phyloP scores from a whole-genome alignment of 2,113 vertebrate genomes.

The Anser brachyrhynchus region DNA sequence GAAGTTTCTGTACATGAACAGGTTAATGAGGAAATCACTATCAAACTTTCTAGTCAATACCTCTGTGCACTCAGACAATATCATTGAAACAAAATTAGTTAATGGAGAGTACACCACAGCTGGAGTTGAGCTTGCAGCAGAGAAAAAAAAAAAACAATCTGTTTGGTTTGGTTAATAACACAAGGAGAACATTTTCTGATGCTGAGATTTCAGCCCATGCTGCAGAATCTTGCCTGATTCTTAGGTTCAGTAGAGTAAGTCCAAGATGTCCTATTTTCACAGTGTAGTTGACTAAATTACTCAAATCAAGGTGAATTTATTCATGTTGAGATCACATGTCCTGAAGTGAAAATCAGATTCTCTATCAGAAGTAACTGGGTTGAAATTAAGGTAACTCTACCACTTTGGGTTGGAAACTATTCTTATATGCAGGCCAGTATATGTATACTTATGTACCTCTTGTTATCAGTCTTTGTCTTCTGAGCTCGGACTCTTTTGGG shows the following conservation, averaged over 20 bases:
- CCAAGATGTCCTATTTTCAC: neutral
- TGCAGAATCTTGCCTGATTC: neutral
- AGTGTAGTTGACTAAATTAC: neutral
- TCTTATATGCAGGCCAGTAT: neutral
- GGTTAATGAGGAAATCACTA: neutral
- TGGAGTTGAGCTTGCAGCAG: neutral
- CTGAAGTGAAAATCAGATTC: neutral
- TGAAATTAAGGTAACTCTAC: neutral
- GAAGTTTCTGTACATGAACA: neutral
- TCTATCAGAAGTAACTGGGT: neutral
- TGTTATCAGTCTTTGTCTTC: neutral
- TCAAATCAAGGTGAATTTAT: neutral
- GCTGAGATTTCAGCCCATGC: neutral
- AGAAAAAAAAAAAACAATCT: neutral
- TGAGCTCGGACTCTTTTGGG: neutral
- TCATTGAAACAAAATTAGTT: neutral
- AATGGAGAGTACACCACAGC: neutral
- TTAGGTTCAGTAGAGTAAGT: neutral
- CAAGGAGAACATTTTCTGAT: neutral
- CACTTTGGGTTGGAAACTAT: neutral
- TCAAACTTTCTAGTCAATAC: neutral
- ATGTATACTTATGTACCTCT: neutral
- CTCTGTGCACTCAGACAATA: neutral
- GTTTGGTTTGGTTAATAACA: neutral
- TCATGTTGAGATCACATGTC: neutral